These are phyloP conservation scores for Tetragonisca angustula DNA, from an alignment of 2,888 invertebrate genomes.

Conservation along the genomic window DNA sequence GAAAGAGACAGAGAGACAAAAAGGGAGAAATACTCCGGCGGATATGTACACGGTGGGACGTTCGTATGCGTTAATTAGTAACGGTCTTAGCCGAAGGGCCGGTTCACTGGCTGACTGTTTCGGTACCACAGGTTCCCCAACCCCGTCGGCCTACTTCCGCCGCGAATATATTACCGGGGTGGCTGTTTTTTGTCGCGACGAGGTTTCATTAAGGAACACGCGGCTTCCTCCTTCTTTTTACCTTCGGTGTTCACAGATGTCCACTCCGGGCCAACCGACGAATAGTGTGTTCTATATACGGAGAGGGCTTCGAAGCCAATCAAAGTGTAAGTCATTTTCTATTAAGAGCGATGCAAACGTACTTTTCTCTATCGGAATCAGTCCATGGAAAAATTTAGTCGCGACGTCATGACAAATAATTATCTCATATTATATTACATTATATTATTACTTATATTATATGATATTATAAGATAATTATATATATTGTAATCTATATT, in stretches of 20 bases:
- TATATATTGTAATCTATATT: no score
- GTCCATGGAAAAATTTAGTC: no score
- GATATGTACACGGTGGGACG: conserved; percentile 45
- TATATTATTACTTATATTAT: no score
- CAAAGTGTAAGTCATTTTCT: no score
- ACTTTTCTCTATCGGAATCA: no score
- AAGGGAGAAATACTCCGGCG: not conserved
- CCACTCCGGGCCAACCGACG: conserved; percentile 8
- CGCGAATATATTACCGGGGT: conserved; percentile 80
- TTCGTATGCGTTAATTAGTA: conserved; percentile 78
- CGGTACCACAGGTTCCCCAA: conserved; percentile 69
- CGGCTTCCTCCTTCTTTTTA: conserved; percentile 48
- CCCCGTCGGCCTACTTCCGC: conserved; percentile 78
- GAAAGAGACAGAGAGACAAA: not conserved
- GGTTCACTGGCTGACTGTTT: conserved; percentile 53
- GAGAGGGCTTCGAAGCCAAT: no score
- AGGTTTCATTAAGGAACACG: conserved; percentile 76
- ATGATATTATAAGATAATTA: no score
- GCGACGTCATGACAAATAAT: no score
- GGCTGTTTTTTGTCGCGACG: conserved; percentile 75
- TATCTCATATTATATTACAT: no score
- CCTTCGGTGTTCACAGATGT: conserved; percentile 31
- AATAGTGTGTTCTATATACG: no score
- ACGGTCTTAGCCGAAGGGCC: conserved; percentile 73
- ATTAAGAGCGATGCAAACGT: no score